These are phyloP conservation scores for Drosophila nikananu DNA, from an alignment of 1,140 invertebrate genomes.

Conservation along the genomic window DNA sequence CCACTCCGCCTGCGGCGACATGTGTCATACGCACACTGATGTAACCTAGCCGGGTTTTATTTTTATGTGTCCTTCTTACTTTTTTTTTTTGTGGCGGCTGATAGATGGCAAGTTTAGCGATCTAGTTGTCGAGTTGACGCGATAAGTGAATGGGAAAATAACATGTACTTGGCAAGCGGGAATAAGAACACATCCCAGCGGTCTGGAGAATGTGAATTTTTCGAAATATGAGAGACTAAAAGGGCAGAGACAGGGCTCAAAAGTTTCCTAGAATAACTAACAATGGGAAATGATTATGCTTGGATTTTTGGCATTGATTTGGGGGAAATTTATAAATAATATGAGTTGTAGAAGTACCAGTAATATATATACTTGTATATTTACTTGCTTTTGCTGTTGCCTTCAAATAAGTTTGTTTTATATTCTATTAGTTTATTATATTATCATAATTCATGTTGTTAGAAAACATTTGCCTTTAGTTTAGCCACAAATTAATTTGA, in stretches of 20 bases:
- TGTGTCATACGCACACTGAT: conserved; percentile 56
- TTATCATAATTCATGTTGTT: too few relatives aligned
- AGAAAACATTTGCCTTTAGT: too few relatives aligned
- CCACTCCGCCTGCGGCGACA: conserved; percentile 58
- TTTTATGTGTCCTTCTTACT: conserved; percentile 8
- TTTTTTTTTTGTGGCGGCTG: conserved; percentile 5
- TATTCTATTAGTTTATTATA: too few relatives aligned
- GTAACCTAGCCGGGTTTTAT: conserved; percentile 31
- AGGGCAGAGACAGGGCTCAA: not conserved
- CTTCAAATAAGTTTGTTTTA: not conserved
- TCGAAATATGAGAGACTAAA: not conserved
- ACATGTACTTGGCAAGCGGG: not conserved
- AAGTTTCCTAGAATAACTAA: too few relatives aligned
- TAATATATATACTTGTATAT: not conserved
- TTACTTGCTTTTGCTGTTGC: not conserved
- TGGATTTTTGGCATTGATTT: not conserved
- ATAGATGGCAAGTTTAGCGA: conserved; percentile 23
- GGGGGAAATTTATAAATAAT: not conserved
- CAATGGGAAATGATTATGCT: not conserved
- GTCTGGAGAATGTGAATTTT: not conserved
- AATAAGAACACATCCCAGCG: not conserved
- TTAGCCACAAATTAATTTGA: too few relatives aligned
- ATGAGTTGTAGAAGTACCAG: not conserved
- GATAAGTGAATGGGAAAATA: conserved; percentile 19
- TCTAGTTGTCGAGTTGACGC: conserved; percentile 36